A percentile compares a stretch with the other conserved stretches of the same genome.
Evolutionary conservation across 2,888 invertebrate species (phyloP).

Genomic region (Perdita meconis): DNA sequence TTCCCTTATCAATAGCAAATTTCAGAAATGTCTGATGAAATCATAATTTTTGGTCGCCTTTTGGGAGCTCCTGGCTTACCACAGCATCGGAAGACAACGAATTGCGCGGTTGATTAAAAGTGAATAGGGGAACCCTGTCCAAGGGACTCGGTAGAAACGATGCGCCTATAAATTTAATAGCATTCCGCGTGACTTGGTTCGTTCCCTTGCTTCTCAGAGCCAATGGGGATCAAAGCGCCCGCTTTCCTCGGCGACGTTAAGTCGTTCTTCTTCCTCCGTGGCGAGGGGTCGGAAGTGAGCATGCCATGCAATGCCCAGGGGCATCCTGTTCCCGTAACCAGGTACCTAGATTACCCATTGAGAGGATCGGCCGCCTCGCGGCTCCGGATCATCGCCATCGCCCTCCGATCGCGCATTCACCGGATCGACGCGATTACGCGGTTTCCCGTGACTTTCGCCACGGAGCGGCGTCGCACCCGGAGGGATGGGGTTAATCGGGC

Average conservation of each 20-base stretch:
- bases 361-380: slow-evolving; percentile 30
- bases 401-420: not conserved
- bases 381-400: slow-evolving; percentile 6
- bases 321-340: slow-evolving; percentile 89
- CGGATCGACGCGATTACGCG: not conserved
- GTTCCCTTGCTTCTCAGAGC: slow-evolving; percentile 62
- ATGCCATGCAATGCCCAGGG: slow-evolving; percentile 90
- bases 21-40: too few species aligned
- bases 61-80: too few species aligned
- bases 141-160: slow-evolving; percentile 32
- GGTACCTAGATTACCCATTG: slow-evolving; percentile 84
- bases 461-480: too few species aligned
- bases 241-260: slow-evolving; percentile 77
- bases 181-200: slow-evolving; percentile 45
- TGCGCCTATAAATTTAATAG: slow-evolving; percentile 16
- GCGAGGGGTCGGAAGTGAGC: slow-evolving; percentile 83
- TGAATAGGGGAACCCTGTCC: slow-evolving; percentile 67
- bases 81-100: not conserved
- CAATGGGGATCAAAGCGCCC: slow-evolving; percentile 78
- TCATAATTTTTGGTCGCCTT: too few species aligned
- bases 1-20: too few species aligned
- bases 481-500: slow-evolving; percentile 7
- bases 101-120: not conserved
- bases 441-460: not conserved
- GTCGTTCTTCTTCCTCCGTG: slow-evolving; percentile 73